Conservation (phyloP, 2,113 vertebrate genomes). For the Pogonocichla stellata region DNA sequence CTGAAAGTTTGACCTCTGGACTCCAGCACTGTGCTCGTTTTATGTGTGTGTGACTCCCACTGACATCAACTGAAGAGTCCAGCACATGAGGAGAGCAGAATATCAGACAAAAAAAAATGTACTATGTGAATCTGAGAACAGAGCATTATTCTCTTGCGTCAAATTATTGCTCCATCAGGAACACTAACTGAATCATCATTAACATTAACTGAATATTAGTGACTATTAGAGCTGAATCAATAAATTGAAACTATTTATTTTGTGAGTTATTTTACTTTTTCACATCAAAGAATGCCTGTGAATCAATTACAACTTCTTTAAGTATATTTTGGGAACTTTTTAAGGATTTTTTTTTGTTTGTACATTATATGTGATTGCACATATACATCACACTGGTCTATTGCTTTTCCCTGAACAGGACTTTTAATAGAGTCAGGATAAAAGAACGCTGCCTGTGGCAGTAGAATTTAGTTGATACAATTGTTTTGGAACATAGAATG, state of each 20-base stretch:
- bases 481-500: not conserved
- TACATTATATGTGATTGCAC: conserved; percentile 1
- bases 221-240: conserved; percentile 39
- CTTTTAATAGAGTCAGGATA: not conserved
- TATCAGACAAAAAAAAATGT: conserved; percentile 30
- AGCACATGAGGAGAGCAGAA: conserved; percentile 39
- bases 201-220: conserved; percentile 33
- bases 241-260: conserved; percentile 51
- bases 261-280: conserved; percentile 20
- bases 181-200: conserved; percentile 40
- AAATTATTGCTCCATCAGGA: conserved; percentile 52
- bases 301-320: conserved; percentile 9
- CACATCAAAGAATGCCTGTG: conserved; percentile 36
- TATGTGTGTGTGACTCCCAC: conserved; percentile 29
- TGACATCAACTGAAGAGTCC: conserved; percentile 53
- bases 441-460: not conserved
- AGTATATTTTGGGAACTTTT: conserved; percentile 20
- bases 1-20: conserved; percentile 49
- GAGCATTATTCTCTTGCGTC: conserved; percentile 21
- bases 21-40: conserved; percentile 25
- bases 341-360: conserved; percentile 1
- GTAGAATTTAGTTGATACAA: not conserved
- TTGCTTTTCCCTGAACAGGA: not conserved
- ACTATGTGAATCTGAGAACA: conserved; percentile 22
- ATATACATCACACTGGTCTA: not conserved